A percentile compares a stretch with the other conserved stretches of the same genome.
Conservation (phyloP, 2,797 vertebrate genomes). For the Hozukius guyotensis region DNA sequence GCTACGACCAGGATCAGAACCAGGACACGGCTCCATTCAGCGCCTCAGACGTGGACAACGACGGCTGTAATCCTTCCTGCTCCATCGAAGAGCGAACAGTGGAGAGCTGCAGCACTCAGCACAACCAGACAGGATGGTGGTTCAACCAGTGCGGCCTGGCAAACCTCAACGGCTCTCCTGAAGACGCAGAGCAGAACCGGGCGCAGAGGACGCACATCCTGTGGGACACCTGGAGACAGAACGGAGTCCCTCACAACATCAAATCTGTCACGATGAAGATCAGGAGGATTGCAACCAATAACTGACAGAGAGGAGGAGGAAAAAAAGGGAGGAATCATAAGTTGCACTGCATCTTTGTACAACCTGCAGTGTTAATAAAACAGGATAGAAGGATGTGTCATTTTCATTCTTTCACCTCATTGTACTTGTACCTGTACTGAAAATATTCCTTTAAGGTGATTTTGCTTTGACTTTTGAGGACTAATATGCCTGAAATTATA, state of each 20-base stretch:
- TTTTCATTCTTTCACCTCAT: neutral
- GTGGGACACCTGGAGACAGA: constrained; percentile 91
- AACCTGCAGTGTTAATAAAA: constrained; percentile 40
- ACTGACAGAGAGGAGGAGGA: constrained; percentile 37
- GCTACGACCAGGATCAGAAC: constrained; percentile 89
- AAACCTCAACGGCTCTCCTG: constrained; percentile 88
- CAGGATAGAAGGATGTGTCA: neutral
- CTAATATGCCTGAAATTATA: neutral
- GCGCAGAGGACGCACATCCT: constrained; percentile 79
- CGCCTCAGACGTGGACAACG: constrained; percentile 90
- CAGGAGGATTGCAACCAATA: constrained; percentile 84
- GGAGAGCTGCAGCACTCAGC: constrained; percentile 89
- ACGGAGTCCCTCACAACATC: constrained; percentile 83
- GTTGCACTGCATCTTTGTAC: constrained; percentile 19
- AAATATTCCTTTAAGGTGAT: neutral
- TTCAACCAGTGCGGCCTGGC: constrained; percentile 91
- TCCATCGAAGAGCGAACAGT: constrained; percentile 79
- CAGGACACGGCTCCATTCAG: constrained; percentile 93
- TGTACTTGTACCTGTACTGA: neutral
- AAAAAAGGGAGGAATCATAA: neutral
- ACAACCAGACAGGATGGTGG: constrained; percentile 91
- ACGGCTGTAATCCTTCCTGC: constrained; percentile 88
- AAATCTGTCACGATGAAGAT: constrained; percentile 95
- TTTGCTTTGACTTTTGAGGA: neutral
- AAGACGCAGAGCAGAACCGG: constrained; percentile 76